Evolutionary conservation across 2,113 vertebrate species (phyloP).

Genomic region (Gasterosteus aculeatus): DNA sequence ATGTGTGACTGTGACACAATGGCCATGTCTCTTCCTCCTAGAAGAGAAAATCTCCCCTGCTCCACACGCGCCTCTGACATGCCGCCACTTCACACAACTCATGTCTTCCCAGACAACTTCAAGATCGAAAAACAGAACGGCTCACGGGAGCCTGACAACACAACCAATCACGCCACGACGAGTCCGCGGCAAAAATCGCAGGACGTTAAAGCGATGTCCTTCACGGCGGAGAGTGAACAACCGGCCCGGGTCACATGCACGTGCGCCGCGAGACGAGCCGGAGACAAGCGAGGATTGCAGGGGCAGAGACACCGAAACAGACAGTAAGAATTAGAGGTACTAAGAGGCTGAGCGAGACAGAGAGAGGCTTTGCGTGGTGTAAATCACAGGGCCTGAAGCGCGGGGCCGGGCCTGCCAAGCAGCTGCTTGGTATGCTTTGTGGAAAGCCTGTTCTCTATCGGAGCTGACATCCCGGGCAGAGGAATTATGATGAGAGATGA

Average conservation of each 20-base stretch:
- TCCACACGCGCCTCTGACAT: not conserved
- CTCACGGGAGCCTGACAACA: constrained; percentile 9
- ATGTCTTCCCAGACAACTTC: not conserved
- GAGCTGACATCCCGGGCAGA: constrained; percentile 66
- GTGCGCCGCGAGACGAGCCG: constrained; percentile 10
- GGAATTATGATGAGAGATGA: constrained; percentile 78
- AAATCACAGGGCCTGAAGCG: constrained; percentile 62
- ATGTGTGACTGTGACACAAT: not conserved
- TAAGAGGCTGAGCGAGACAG: constrained; percentile 45
- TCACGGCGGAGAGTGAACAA: not conserved
- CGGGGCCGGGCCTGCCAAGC: constrained; percentile 56
- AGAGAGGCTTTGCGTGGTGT: constrained; percentile 44
- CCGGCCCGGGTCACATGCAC: constrained; percentile 11
- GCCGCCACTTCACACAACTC: not conserved
- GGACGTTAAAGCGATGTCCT: constrained; percentile 21
- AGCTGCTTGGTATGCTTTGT: constrained; percentile 72
- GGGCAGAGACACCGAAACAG: constrained; percentile 32
- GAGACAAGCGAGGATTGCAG: constrained; percentile 35
- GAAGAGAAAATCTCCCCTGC: not conserved
- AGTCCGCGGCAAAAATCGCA: not conserved
- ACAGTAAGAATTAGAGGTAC: constrained; percentile 48
- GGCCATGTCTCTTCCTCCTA: not conserved
- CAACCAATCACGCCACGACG: constrained; percentile 15
- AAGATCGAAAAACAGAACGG: not conserved
- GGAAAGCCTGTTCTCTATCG: constrained; percentile 61